Base-by-base conservation (phyloP, 1,140 invertebrate genomes). In the Mylabris phalerata region DNA sequence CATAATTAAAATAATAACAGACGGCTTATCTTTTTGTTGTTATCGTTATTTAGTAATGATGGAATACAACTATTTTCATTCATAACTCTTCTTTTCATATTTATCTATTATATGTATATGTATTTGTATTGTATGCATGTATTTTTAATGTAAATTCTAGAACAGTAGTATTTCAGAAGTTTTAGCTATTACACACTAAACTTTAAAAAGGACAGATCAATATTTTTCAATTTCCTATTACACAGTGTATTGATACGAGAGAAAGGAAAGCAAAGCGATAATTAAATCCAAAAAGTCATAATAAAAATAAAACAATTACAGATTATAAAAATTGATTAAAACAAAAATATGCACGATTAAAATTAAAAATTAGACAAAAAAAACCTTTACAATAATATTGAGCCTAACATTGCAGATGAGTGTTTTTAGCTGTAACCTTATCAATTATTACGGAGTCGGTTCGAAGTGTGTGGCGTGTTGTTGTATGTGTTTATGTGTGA, bases 131-230 rank as follows among this genome's bases (percentile, higher is more conserved):
- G 61, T 66, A 66, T 64, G 73, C 73, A 72, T 77, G 74, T 72
- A 32, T 32, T 32, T 32, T 32, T 32, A 5, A 32, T 32, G 32
- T 32, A 32, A 75, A 73, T 68, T 68, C 75, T 76, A 60, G 55
- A 47, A 54, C 59, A 66, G 65, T 70, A 75, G 75, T 73, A 65
- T 75, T 73, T 75, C 39, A 61, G 32, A 77, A 72, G 54, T 64
- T 78, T 80, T 76, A 79, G 75, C 78, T 81, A 80, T 75, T 72
- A 78, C 76, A 80, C 78, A 80, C 78, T 80, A 80, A 80, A 79
- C 74, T 75, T 32, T 32, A 32, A 71, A 48, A 65, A 67, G 57
- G 55, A 67, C 63, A 66, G 55, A 51, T 60, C 56, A 42, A 45
- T 67, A 58, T 66, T 58, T 32, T 32, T 32, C 32, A 32, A 4